Conservation (phyloP, 2,888 invertebrate species). For the Empis stercorea region DNA sequence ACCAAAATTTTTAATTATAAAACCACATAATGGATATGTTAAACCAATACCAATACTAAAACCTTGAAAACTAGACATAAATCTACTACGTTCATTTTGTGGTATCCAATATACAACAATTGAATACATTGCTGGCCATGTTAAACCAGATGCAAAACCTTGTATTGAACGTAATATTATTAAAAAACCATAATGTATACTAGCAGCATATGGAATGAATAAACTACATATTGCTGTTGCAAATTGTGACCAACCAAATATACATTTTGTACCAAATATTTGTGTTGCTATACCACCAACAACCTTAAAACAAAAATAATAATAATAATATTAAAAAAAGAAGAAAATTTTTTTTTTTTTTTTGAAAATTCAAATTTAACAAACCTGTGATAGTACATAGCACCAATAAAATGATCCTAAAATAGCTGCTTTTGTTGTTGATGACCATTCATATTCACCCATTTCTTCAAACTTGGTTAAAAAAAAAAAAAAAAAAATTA, state of each 20-base stretch:
- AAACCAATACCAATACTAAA: constrained; percentile 62
- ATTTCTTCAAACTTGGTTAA: neutral
- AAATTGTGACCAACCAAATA: constrained; percentile 56
- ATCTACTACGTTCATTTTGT: constrained; percentile 53
- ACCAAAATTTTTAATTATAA: constrained; percentile 52
- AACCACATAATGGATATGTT: constrained; percentile 57
- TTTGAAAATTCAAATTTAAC: too few species aligned
- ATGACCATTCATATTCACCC: constrained; percentile 47
- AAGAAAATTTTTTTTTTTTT: neutral
- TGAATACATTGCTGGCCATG: constrained; percentile 66
- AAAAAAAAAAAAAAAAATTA: neutral
- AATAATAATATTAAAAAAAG: neutral
- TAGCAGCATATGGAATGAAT: constrained; percentile 49
- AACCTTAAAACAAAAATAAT: constrained; percentile 22
- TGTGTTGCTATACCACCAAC: constrained; percentile 58
- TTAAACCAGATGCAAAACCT: constrained; percentile 56
- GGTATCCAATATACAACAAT: constrained; percentile 62
- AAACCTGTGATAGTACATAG: constrained; percentile 55
- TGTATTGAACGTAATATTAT: constrained; percentile 51
- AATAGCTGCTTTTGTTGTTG: constrained; percentile 49
- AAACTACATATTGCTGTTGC: constrained; percentile 55
- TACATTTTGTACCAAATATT: constrained; percentile 54
- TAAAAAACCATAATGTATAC: constrained; percentile 46
- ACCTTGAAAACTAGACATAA: constrained; percentile 65
- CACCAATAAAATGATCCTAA: constrained; percentile 61